Conservation (phyloP, 2,113 vertebrate genomes). For the western clawed frog (Xenopus tropicalis) region DNA sequence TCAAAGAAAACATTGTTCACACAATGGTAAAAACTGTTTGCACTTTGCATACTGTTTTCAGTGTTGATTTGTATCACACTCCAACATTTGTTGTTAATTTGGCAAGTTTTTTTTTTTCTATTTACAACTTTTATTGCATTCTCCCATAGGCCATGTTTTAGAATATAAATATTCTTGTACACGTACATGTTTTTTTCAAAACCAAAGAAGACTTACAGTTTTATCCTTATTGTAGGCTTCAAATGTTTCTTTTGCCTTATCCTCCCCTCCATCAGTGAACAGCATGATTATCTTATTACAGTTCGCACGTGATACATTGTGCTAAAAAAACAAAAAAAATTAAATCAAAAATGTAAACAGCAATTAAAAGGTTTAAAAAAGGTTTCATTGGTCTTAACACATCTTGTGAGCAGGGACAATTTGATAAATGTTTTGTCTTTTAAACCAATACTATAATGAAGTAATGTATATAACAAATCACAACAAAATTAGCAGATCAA, state of each 20-base stretch:
- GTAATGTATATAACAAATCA: no score
- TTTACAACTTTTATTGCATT: no score
- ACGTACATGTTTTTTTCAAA: no score
- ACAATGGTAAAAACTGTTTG: no score
- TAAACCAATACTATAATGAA: neutral
- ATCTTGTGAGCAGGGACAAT: neutral
- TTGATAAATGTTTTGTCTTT: neutral
- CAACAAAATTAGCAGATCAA: no score
- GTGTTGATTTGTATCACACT: no score
- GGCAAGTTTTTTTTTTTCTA: no score
- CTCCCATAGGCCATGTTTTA: no score
- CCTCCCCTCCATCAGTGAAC: slow-evolving; percentile 97
- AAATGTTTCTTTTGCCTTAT: slow-evolving; percentile 89
- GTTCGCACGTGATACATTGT: slow-evolving; percentile 89
- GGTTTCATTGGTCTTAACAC: neutral
- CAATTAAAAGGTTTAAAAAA: neutral
- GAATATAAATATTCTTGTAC: no score
- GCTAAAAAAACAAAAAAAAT: slow-evolving; percentile 62
- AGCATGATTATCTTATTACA: slow-evolving; percentile 99
- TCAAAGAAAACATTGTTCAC: no score
- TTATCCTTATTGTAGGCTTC: slow-evolving; percentile 87
- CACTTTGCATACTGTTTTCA: no score
- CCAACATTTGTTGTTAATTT: no score
- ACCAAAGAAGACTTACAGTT: slow-evolving; percentile 68
- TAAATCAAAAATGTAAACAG: neutral